Base-by-base conservation (phyloP, 2,888 invertebrate genomes). In the Salpingus planirostris region DNA sequence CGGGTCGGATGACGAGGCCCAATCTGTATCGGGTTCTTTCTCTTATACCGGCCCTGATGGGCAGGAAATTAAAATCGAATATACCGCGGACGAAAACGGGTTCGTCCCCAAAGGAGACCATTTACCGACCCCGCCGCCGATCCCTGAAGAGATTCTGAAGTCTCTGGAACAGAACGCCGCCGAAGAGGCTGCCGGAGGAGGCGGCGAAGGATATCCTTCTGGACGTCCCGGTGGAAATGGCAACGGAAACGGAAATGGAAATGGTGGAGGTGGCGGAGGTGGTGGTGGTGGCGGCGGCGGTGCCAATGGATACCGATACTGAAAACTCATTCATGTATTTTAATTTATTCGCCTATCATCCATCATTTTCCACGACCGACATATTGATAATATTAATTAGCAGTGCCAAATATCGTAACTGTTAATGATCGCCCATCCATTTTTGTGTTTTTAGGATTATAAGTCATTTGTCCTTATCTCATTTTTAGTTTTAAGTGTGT, bases 11-110 rank as follows among this genome's bases (percentile, higher is more conserved):
- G 68, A 69, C 21, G 74, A 73, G 54, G 67, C 67, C 25, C 73
- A 76, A 41, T 57, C 59, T 13, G 68, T 70, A 1, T 66, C 69
- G 54, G 79, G 80, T 11, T 72, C 73, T 2, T 77, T 67, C 49
- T 72, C 76, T 0, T 79, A 79, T 55, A 74, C 76, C 1, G 73
- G 74, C 14, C 78, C 78, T 1, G 79, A 79, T 50, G 79, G 79
- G 2, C 69, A 73, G 42, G 63, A 72, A 8, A 72, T 76, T 38
- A 70, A 69, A 31, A 58, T 78, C 10, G 68, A 70, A n/a, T 78
- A 78, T 50, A 68, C 71, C 1, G 78, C 77, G 23, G 78, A 78
- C 51, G 78, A 78, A 52, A 77, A 75, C 40, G 79, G 79, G 29
- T 79, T 78, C 60, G 73, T 71, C 36, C 73, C 78, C 1, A 64